Base-by-base conservation (phyloP, 2,888 invertebrate species). In the Ennomos quercinarius region DNA sequence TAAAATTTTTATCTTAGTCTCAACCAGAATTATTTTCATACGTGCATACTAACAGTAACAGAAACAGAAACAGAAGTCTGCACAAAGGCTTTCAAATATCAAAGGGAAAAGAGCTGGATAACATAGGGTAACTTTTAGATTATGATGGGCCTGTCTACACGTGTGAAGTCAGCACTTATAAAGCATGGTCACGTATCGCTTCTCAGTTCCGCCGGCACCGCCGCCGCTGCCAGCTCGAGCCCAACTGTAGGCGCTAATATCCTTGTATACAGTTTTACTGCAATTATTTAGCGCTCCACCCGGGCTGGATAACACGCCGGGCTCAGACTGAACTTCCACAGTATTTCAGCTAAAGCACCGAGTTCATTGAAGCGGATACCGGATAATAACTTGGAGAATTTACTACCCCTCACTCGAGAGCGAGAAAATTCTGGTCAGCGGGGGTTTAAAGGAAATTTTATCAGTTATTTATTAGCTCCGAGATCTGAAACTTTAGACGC, bases 361-460 rank as follows among this genome's bases (percentile, higher is more conserved):
- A 53, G 63, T 63, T 66, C 62, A 66, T 59, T 58, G 61, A 62
- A 62, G 57, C 64, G 68, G 64, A 63, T 56, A 63, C 55, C 61
- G 64, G 71, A 70, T 71, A 69, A 70, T 72, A 69, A 70, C 60
- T 64, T 61, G 51, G 50, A 61, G 50, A 63, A 68, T 69, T 68
- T 62, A 65, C 48, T 58, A 52, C 40, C 57, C 39, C 41, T 61
- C 55, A 48, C 36, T 40, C 38, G 34, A 41, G 36, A n/a, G 37
- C 36, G 54, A 52, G 59, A 53, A 53, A 57, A 57, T 41, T 37
- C 54, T 39, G 46, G 27, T 50, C 49, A 44, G 53, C 36, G 11
- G 50, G 42, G 51, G 51, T 51, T 51, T 51, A 57, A 46, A 51
- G 10, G 47, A 46, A 45, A 46, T 51, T 50, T 47, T 62, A 52